These are phyloP conservation scores for Euphysa ruthae DNA, from an alignment of 30 jellyfish, hydroid and myxozoan genomes.

Conservation along the genomic window DNA sequence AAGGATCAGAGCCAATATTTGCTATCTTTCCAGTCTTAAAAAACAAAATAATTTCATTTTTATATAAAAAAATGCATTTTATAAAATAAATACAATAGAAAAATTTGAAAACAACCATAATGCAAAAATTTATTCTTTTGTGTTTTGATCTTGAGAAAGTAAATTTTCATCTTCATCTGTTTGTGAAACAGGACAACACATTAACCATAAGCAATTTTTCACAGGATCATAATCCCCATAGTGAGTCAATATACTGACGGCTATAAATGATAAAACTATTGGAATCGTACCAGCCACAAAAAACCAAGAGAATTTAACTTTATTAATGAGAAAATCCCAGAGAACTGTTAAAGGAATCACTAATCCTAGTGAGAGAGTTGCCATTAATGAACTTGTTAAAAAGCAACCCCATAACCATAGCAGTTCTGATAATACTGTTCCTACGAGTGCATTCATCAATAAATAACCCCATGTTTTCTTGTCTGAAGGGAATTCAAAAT, in stretches of 20 bases:
- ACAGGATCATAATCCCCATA: constrained; percentile 95
- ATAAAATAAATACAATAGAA: no score
- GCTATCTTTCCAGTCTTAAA: no score
- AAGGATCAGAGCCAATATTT: no score
- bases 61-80: no score
- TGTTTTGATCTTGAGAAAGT: background rate
- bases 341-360: constrained; percentile 81
- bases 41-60: no score
- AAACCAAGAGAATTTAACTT: constrained; percentile 75
- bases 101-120: no score
- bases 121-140: background rate
- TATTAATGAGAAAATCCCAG: constrained; percentile 63
- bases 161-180: background rate
- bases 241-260: constrained; percentile 59
- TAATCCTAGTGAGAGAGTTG: constrained; percentile 79
- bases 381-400: constrained; percentile 75
- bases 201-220: constrained; percentile 17
- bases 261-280: constrained; percentile 67
- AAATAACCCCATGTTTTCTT: constrained; percentile 53
- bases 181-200: background rate
- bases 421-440: constrained; percentile 78
- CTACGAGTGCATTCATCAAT: constrained; percentile 60
- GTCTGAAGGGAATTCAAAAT: constrained; percentile 59
- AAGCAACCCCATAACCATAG: constrained; percentile 97
- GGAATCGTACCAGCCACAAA: constrained; percentile 79